phyloP scores from a whole-genome alignment of 2,113 vertebrate species.

The Hyperopisus bebe region DNA sequence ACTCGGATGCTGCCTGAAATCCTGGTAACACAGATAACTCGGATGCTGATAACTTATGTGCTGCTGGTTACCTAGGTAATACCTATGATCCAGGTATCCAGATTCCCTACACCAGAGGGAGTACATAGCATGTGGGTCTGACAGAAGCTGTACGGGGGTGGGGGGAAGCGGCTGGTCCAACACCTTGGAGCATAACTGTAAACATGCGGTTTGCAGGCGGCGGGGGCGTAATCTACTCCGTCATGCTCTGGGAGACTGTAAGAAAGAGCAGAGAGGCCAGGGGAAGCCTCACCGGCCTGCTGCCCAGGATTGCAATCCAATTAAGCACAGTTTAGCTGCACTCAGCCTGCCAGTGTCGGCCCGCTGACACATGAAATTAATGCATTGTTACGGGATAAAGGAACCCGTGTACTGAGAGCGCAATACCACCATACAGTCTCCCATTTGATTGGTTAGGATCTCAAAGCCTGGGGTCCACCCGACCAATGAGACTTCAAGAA shows the following conservation, averaged over 20 bases:
- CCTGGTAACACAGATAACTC: not conserved
- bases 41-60: not conserved
- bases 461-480: constrained; percentile 18
- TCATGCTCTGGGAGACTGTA: constrained; percentile 56
- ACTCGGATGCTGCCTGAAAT: not conserved
- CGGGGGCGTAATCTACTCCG: constrained; percentile 58
- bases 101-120: not conserved
- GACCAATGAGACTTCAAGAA: constrained; percentile 25
- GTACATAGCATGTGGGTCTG: not conserved
- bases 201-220: constrained; percentile 41
- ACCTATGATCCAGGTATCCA: not conserved
- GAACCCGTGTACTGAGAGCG: constrained; percentile 34
- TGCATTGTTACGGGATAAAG: constrained; percentile 51
- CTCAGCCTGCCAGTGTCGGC: constrained; percentile 57
- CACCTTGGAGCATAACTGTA: constrained; percentile 52
- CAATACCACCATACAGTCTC: constrained; percentile 39
- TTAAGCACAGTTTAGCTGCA: constrained; percentile 65
- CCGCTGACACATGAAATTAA: constrained; percentile 71
- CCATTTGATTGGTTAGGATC: constrained; percentile 37
- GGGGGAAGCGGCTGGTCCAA: constrained; percentile 38
- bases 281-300: constrained; percentile 42
- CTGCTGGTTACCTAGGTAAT: not conserved
- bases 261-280: constrained; percentile 43
- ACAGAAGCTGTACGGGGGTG: not conserved
- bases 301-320: constrained; percentile 65